phyloP scores from a whole-genome alignment of 2,113 vertebrate genomes.

The Lasiurus borealis region DNA sequence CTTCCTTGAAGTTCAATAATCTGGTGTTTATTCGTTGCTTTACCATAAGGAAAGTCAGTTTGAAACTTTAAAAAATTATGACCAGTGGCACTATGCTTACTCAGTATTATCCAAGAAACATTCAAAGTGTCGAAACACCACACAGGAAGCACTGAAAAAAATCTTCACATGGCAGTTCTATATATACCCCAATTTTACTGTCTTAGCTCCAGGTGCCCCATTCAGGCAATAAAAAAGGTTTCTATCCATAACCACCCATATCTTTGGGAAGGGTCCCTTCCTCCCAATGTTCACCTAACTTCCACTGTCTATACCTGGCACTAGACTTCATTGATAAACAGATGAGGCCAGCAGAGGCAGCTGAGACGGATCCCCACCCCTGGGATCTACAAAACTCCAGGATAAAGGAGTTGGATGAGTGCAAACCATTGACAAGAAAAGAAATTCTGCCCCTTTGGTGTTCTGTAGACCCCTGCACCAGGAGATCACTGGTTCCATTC shows the following conservation, averaged over 20 bases:
- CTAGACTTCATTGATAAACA: not conserved
- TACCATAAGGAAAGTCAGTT: conserved; percentile 60
- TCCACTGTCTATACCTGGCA: not conserved
- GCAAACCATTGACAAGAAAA: not conserved
- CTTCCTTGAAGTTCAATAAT: not conserved
- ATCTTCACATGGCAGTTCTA: not conserved
- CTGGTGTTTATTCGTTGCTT: conserved; percentile 69
- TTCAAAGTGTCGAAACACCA: not conserved
- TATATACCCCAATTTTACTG: not conserved
- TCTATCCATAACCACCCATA: not conserved
- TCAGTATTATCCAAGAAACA: too few relatives aligned
- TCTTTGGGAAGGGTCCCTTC: not conserved
- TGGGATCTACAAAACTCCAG: not conserved
- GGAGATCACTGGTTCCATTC: too few relatives aligned
- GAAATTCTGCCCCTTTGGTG: not conserved
- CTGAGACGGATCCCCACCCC: not conserved
- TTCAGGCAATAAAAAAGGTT: not conserved
- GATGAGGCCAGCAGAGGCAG: not conserved
- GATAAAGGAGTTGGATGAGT: not conserved
- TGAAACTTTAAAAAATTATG: conserved; percentile 29
- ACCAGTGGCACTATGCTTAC: not conserved
- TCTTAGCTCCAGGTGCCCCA: not conserved
- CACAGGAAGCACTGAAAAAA: not conserved
- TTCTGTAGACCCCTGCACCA: too few relatives aligned
- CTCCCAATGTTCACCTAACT: not conserved